Percentiles rank a stretch among this genome's conserved stretches.
phyloP scores from a whole-genome alignment of 2,113 vertebrate species.

The Xerus inauris region DNA sequence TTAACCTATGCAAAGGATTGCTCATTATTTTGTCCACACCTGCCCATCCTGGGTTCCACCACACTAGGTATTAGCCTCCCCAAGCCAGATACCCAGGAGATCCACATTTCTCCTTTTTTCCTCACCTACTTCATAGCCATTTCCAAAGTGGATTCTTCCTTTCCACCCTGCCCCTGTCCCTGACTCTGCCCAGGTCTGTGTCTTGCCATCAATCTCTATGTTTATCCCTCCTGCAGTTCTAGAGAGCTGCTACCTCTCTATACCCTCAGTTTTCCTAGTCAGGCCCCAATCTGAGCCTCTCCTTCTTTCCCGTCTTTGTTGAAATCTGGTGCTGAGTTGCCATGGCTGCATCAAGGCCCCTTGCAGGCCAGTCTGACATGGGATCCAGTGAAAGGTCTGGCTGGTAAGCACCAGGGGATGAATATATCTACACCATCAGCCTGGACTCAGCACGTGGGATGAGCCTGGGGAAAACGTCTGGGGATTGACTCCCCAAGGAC shows the following conservation, averaged over 20 bases:
- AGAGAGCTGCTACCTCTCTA: not conserved
- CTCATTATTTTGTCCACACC: not conserved
- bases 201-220: fast-evolving
- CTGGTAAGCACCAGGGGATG: not conserved
- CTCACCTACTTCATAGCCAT: not conserved
- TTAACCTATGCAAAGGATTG: not conserved
- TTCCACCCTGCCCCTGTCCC: not conserved
- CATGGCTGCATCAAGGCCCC: not conserved
- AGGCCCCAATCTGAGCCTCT: not conserved
- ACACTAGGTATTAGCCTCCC: not conserved
- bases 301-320: not conserved
- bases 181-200: too few species aligned
- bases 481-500: conserved; percentile 39
- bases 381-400: not conserved
- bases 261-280: not conserved
- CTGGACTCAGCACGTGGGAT: not conserved
- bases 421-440: not conserved
- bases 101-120: not conserved
- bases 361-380: not conserved
- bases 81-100: not conserved
- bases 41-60: not conserved
- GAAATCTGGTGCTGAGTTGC: not conserved
- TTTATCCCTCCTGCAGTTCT: not conserved
- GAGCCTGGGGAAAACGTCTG: not conserved
- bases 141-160: not conserved